These are phyloP conservation scores for Urocynchramus pylzowi DNA, from an alignment of 2,113 vertebrate species.

Conservation along the genomic window DNA sequence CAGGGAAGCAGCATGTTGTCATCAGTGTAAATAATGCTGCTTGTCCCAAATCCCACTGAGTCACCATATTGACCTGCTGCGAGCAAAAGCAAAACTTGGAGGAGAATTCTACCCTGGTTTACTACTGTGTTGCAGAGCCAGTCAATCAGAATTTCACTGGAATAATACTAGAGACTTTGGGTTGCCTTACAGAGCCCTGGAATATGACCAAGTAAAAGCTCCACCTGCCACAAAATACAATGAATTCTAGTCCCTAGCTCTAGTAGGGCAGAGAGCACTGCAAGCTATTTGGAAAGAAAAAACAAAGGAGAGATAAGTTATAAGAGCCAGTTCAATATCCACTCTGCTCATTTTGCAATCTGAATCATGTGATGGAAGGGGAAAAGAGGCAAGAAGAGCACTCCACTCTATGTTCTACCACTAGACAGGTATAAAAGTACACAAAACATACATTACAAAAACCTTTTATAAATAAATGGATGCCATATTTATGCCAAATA, in stretches of 20 bases:
- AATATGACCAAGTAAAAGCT: not conserved
- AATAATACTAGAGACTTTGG: not conserved
- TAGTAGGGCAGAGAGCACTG: not conserved
- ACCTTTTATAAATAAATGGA: not conserved
- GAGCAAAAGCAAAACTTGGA: slow-evolving; percentile 45
- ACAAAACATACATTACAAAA: not conserved
- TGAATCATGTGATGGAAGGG: not conserved
- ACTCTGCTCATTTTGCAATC: not conserved
- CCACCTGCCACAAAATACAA: not conserved
- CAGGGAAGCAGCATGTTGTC: slow-evolving; percentile 72
- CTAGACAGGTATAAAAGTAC: not conserved
- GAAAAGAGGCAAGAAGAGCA: not conserved
- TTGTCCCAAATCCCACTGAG: slow-evolving; percentile 43
- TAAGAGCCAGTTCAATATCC: not conserved
- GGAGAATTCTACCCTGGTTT: not conserved
- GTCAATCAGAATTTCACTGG: slow-evolving; percentile 36
- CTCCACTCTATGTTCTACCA: not conserved
- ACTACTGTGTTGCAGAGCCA: not conserved
- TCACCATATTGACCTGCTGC: slow-evolving; percentile 36
- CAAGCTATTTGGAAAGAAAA: not conserved
- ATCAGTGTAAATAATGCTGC: slow-evolving; percentile 73
- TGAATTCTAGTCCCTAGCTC: not conserved
- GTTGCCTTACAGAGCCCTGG: not conserved
- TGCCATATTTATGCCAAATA: not conserved
- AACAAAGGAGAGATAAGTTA: not conserved